phyloP scores from a whole-genome alignment of 2,888 invertebrate genomes.

The Amphipoea lucens region DNA sequence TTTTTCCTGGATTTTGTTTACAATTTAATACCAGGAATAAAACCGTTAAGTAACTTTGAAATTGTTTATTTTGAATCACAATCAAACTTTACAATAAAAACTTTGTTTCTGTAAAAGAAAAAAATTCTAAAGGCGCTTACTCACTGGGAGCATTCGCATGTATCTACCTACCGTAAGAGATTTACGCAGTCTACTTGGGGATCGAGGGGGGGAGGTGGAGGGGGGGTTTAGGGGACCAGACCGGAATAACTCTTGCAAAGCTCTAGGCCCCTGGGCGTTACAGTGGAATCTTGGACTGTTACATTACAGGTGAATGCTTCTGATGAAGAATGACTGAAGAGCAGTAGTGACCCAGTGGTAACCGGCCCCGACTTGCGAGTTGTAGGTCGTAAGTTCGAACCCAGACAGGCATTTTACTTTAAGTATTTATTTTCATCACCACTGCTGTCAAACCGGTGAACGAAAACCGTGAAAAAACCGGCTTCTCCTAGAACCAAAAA shows the following conservation, averaged over 20 bases:
- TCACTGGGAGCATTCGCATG: not conserved
- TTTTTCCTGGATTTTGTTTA: not conserved
- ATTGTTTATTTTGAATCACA: conserved; percentile 9
- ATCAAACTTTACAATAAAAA: not conserved
- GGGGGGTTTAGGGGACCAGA: too few species aligned
- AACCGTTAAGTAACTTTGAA: not conserved
- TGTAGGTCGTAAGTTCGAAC: not conserved
- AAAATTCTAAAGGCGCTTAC: not conserved
- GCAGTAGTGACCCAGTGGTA: not conserved
- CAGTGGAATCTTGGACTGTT: not conserved
- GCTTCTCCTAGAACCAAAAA: not conserved
- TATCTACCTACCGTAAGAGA: not conserved
- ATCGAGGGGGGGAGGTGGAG: too few species aligned
- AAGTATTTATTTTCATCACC: not conserved
- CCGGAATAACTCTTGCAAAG: too few species aligned
- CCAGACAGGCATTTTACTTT: not conserved
- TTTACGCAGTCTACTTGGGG: not conserved
- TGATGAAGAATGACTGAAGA: not conserved
- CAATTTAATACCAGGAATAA: not conserved
- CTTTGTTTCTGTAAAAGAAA: not conserved
- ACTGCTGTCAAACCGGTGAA: not conserved
- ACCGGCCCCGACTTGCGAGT: not conserved
- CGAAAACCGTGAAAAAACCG: not conserved
- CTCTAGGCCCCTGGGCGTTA: too few species aligned
- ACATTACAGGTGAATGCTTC: not conserved